Percentiles rank a stretch among this genome's conserved stretches.
Conservation (phyloP, 2,888 invertebrate species). For the Ochropleura plecta region DNA sequence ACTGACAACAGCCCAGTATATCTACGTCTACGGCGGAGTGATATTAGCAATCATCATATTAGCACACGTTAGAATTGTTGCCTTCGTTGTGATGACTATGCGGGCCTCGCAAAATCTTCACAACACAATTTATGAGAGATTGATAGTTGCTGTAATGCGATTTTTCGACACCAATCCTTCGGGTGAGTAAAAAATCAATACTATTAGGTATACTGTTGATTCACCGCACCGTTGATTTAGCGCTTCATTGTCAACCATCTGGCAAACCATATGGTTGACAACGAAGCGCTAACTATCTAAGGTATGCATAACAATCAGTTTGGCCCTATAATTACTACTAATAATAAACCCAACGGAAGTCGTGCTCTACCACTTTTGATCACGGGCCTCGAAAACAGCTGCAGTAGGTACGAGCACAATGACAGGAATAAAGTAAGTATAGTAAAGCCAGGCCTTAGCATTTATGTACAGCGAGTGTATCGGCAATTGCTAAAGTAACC, state of each 20-base stretch:
- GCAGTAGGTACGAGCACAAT: constrained; percentile 1
- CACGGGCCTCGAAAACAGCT: background rate
- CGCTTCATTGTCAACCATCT: too few relatives aligned
- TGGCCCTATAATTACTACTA: background rate
- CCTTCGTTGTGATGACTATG: constrained; percentile 92
- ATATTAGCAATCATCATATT: constrained; percentile 84
- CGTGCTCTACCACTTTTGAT: background rate
- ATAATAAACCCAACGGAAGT: background rate
- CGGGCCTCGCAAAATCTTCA: constrained; percentile 93
- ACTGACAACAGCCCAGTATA: constrained; percentile 80
- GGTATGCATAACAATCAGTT: background rate
- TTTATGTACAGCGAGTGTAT: constrained; percentile 17
- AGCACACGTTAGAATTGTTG: constrained; percentile 88
- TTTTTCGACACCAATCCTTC: constrained; percentile 96
- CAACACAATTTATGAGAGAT: constrained; percentile 93
- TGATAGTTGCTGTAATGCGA: constrained; percentile 92
- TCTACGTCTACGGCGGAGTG: constrained; percentile 80
- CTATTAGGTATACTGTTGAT: background rate
- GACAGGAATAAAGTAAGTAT: constrained; percentile 3
- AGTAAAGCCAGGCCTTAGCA: background rate
- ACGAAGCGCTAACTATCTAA: background rate
- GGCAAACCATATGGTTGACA: too few relatives aligned
- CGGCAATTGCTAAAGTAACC: too few relatives aligned
- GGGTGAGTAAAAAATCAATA: constrained; percentile 86
- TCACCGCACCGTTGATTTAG: too few relatives aligned